Conservation (phyloP, 2,888 invertebrate genomes). For the Eupithecia tripunctaria region DNA sequence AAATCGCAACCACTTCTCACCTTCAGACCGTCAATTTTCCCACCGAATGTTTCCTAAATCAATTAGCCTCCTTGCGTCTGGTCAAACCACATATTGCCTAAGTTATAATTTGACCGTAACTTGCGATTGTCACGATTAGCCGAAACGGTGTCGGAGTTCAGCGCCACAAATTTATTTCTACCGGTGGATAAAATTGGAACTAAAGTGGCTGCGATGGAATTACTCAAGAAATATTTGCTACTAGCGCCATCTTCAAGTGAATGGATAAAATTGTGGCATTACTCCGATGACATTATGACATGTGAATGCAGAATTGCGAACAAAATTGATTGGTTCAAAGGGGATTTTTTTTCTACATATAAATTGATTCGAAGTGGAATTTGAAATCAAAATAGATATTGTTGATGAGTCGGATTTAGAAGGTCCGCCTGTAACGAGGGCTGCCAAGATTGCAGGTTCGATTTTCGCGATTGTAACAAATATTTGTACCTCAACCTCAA, state of each 20-base stretch:
- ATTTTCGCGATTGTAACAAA: too few species aligned
- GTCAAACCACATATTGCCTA: slow-evolving; percentile 34
- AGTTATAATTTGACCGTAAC: slow-evolving; percentile 35
- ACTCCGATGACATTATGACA: slow-evolving; percentile 50
- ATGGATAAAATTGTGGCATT: background rate
- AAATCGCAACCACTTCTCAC: slow-evolving; percentile 14
- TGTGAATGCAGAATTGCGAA: slow-evolving; percentile 47
- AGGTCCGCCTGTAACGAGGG: too few species aligned
- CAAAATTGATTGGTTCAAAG: slow-evolving; percentile 40
- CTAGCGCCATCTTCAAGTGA: slow-evolving; percentile 6
- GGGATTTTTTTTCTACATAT: slow-evolving; percentile 16
- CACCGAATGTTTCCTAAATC: slow-evolving; percentile 29
- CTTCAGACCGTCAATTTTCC: slow-evolving; percentile 19
- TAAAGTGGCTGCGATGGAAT: background rate
- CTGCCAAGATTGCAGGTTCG: too few species aligned
- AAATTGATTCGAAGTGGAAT: slow-evolving; percentile 10
- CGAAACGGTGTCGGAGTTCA: slow-evolving; percentile 49
- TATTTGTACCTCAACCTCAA: too few species aligned
- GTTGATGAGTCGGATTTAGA: too few species aligned
- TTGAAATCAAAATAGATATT: background rate
- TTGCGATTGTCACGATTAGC: slow-evolving; percentile 46
- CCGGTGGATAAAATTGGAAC: background rate
- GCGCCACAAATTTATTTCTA: background rate
- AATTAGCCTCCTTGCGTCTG: slow-evolving; percentile 28
- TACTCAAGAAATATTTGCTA: background rate